Base-by-base conservation (phyloP, 2,888 invertebrate species). In the Heliconius cydno region DNA sequence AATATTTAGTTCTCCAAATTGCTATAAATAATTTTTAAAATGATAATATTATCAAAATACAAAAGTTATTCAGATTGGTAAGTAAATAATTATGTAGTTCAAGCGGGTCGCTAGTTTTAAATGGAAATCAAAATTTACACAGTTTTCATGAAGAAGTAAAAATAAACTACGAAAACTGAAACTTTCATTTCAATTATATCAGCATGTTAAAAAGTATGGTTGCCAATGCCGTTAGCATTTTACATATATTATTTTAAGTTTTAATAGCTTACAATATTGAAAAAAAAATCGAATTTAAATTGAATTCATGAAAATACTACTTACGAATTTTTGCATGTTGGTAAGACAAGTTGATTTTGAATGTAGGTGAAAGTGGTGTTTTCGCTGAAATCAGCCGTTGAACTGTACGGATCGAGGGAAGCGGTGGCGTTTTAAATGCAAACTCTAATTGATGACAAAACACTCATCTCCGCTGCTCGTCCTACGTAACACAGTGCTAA, bases 311-410 rank as follows among this genome's bases (percentile, higher is more conserved):
- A 19, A 52, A 52, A 22, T 22, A 19, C 19, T 52, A 92, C 93
- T 91, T 84, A 93, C 92, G 87, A 90, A 85, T 88, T 90, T 91
- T 83, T 91, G 89, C 93, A 93, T 93, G 87, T 89, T 77, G 90
- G 84, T 82, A 77, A 73, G 63, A 77, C 79, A 46, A 76, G 57
- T 72, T 78, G 77, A 73, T 80, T 82, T 83, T 83, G 80, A 80
- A 80, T 85, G 77, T 83, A 83, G 76, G 84, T 83, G 81, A 80
- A 76, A 83, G 82, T 84, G 84, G 85, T 85, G 85, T 83, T 83
- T 79, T 83, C 83, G 82, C 85, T 85, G 85, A 79, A 86, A 85
- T 85, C 88, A 82, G 85, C 83, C 83, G 87, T 82, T 81, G 88
- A 75, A 91, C 87, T 92, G 92, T 92, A 87, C 86, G 81, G 77